Base-by-base conservation (phyloP, 2,113 vertebrate species). In the Oreochromis tanganicae region DNA sequence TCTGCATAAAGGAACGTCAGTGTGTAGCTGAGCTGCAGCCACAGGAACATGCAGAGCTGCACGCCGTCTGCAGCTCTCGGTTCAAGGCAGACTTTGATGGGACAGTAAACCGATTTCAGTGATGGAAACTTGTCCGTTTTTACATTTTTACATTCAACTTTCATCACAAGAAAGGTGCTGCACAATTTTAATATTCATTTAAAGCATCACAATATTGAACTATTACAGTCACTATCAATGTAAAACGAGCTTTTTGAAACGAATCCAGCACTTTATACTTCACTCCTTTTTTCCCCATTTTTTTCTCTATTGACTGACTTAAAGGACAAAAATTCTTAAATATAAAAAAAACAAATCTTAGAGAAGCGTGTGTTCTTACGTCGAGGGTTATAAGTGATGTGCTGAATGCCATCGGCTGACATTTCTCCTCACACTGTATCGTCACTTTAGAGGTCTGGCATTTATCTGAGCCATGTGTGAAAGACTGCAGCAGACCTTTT, bases 231-330 rank as follows among this genome's bases (percentile, higher is more conserved):
- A 71, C 38, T 1, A 4, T 73, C 38, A 0, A 73, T 43, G 38
- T 27, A 46, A 46, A 21, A 46, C 6, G 2, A 73, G 38, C 66
- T 46, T 73, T 73, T 73, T 21, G 66, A 43, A 24, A 27, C 5
- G 3, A 4, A 34, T 16, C 27, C 7, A 0, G 3, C 27, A 59
- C 7, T 54, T 13, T n/a, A 66, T n/a, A 66, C 61, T n/a, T 68
- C 5, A 68, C 2, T 38, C n/a, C 3, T 66, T 68, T 63, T 12
- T 0, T 0, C 6, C 27, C 34, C 11, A 3, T 8, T 24, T 14
- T 12, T 41, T 41, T 41, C 63, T 68, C 0, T 21, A 38, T 68
- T 41, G 24, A 41, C 0, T 3, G 63, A 24, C 36, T 41, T 0
- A 68, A 68, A 41, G 36, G 43, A 41, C 6, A 36, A 68, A 41